These are phyloP conservation scores for Dicyrtoma fusca DNA, from an alignment of 2,888 invertebrate species.

Conservation along the genomic window DNA sequence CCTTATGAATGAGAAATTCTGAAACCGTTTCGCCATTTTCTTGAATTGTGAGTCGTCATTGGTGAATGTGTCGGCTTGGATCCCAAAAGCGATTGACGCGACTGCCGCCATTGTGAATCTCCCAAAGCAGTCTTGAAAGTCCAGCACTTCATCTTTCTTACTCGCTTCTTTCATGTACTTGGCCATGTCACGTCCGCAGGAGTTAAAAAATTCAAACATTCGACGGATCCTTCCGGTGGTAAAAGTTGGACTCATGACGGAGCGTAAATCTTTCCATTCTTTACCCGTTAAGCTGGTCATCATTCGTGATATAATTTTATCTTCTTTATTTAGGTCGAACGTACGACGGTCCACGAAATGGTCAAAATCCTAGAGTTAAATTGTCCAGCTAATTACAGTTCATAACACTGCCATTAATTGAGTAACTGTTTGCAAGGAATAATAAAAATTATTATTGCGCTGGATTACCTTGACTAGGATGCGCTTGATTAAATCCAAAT, in stretches of 20 bases:
- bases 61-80: constrained; percentile 59
- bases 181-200: constrained; percentile 7
- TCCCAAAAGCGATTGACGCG: constrained; percentile 61
- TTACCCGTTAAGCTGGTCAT: constrained; percentile 11
- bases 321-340: constrained; percentile 7
- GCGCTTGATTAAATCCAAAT: constrained; percentile 40
- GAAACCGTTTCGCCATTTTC: constrained; percentile 52
- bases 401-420: too few relatives aligned
- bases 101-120: constrained; percentile 55
- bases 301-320: not conserved
- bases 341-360: constrained; percentile 31
- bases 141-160: not conserved
- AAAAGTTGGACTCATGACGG: constrained; percentile 30
- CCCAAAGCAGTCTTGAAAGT: constrained; percentile 21
- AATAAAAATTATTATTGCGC: too few relatives aligned
- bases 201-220: constrained; percentile 31
- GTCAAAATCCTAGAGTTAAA: constrained; percentile 46
- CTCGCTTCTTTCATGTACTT: not conserved
- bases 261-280: constrained; percentile 37
- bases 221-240: constrained; percentile 21
- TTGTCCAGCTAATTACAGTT: constrained; percentile 26
- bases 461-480: constrained; percentile 40
- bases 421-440: too few relatives aligned
- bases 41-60: constrained; percentile 59
- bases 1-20: not conserved